phyloP scores from a whole-genome alignment of 2,113 vertebrate species.

The Phycodurus eques region DNA sequence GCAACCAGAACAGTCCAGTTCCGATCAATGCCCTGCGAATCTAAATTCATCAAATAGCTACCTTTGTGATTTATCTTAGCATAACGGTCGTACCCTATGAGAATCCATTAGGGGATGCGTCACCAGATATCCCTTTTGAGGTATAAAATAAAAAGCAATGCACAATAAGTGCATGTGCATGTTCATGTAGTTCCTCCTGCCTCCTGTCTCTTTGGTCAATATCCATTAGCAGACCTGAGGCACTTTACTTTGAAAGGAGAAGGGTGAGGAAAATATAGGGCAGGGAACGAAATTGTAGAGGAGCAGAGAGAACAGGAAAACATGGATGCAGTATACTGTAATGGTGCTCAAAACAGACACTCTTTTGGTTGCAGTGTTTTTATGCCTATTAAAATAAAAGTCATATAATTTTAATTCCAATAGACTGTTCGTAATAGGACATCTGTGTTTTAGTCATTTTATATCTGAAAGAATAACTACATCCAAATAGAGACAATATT shows the following conservation, averaged over 20 bases:
- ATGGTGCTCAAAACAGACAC: neutral
- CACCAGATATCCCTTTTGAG: neutral
- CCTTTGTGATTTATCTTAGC: neutral
- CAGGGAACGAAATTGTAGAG: constrained; percentile 5
- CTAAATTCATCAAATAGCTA: constrained; percentile 2
- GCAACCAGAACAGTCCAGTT: too few species aligned
- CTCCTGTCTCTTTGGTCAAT: constrained; percentile 42
- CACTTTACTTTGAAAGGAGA: constrained; percentile 16
- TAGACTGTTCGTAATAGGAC: neutral
- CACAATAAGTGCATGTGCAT: constrained; percentile 6
- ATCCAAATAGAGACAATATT: too few species aligned
- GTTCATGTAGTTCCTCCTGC: constrained; percentile 10
- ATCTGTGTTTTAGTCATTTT: too few species aligned
- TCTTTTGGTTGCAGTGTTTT: neutral
- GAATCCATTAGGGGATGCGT: neutral
- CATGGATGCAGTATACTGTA: neutral
- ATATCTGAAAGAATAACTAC: too few species aligned
- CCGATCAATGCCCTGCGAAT: too few species aligned
- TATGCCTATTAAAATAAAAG: neutral
- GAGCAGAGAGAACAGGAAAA: constrained; percentile 2
- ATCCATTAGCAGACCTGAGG: constrained; percentile 52
- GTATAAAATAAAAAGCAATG: neutral
- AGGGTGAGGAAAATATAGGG: neutral
- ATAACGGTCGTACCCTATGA: neutral
- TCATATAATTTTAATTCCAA: neutral